Base-by-base conservation (phyloP, 2,113 vertebrate species). In the Alces alces region DNA sequence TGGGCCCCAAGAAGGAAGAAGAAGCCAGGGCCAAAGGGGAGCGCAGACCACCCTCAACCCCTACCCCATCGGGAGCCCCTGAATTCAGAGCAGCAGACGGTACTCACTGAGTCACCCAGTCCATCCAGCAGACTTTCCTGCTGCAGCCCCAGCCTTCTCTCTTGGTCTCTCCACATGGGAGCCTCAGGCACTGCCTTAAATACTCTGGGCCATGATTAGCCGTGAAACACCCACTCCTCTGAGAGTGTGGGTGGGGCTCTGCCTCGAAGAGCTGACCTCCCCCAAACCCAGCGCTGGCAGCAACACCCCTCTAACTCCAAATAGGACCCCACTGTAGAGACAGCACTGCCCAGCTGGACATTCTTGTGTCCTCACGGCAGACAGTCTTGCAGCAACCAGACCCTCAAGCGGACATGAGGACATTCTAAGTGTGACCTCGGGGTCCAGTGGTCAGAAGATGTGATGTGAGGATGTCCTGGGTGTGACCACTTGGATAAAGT, bases 51-150 rank as follows among this genome's bases (percentile, higher is more conserved):
- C 4, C 45, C 78, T 80, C 16, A 2, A 80, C 19, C 33, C 33
- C 50, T 23, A 33, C 33, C 50, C 33, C 50, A 55, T 4, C 33
- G 36, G 50, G 33, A 25, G 33, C n/a, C 80, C 21, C 80, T 25
- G 80, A 55, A 83, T 25, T 83, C 50, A 55, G 80, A 25, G 50
- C 23, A n/a, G 33, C 80, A n/a, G 28, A 30, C 23, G 17, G 80
- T 55, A 13, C 21, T 25, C 0, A 1, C 80, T 2, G 11, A 21
- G 12, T 7, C 47, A 1, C 30, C 3, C 5, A n/a, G 45, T n/a
- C 30, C 50, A 54, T 14, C 17, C 50, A 82, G 79, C 30, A 19
- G 3, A 23, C 19, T n/a, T 19, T 52, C 30, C 47, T 7, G 79
- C 33, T 11, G 50, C 80, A 36, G 33, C 3, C 33, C 21, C 3